Evolutionary conservation across 2,888 invertebrate species (phyloP), one percentile per base, ranked within the genome.

Genomic region (Drosophila sordidula): DNA sequence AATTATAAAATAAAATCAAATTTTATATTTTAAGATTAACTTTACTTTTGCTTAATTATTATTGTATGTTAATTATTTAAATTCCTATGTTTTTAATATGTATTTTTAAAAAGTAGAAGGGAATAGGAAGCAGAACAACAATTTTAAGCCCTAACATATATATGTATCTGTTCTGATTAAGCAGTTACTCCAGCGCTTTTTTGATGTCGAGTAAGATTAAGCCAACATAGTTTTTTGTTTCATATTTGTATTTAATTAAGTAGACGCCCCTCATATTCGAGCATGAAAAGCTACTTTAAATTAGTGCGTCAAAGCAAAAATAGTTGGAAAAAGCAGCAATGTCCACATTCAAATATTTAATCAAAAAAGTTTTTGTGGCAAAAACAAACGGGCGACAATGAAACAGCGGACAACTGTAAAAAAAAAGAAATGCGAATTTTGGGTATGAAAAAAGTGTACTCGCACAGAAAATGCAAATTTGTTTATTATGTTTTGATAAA

Each of bases 401-500:
- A 70, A 65, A 66, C 18, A 26, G 49, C 49, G 41, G 26, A 34
- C 52, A 65, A 55, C 65, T 39, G 45, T 39, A 32, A 58, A 46
- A n/a, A 44, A 36, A 46, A 32, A n/a, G 12, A 12, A 47, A 57
- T 54, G 18, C 9, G 25, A 42, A 47, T 63, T 38, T 44, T 62
- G 49, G 4, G 4, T 38, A 34, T 39, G 65, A 50, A 25, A 14
- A 55, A 32, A 51, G 50, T 2, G 16, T 67, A 54, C 54, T 57
- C 16, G 16, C 32, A 50, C 47, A 52, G 58, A 41, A 74, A 80
- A 88, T 84, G 89, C 70, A 84, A 83, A 89, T 84, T 88, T 89
- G 80, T 89, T 88, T 78, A 83, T 88, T 86, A 83, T 80, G 78
- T 75, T 86, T 71, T 78, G 75, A 80, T 86, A 75, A 80, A 82